Percentiles rank a stretch among this genome's conserved stretches.
These are phyloP conservation scores for Spilosoma lubricipeda DNA, from an alignment of 2,888 invertebrate species.

Conservation along the genomic window DNA sequence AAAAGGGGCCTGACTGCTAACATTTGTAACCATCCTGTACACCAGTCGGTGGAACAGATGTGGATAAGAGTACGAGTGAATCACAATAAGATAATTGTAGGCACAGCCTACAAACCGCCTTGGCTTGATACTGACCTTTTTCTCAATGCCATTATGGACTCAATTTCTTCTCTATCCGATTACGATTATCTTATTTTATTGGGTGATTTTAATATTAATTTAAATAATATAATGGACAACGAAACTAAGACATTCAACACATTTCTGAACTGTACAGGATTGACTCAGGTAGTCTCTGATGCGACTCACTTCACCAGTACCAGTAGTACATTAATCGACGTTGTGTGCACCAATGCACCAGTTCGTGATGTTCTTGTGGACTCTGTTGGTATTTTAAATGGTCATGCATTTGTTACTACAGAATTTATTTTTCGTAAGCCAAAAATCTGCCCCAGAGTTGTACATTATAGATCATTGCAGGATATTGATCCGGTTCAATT, in stretches of 20 bases:
- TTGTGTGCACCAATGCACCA: background rate
- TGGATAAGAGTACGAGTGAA: background rate
- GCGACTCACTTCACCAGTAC: conserved; percentile 2
- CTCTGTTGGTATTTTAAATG: no score
- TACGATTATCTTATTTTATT: background rate
- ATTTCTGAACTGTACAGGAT: background rate
- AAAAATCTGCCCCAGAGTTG: background rate
- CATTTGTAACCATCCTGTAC: no score
- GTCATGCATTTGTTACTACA: no score
- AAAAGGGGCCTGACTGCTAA: no score
- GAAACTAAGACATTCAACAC: background rate
- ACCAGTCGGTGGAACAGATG: background rate
- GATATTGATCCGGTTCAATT: conserved; percentile 4
- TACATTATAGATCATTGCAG: conserved; percentile 11
- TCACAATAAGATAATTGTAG: background rate
- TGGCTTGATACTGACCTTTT: background rate
- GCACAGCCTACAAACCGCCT: conserved; percentile 1
- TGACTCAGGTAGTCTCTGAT: background rate
- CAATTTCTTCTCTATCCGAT: background rate
- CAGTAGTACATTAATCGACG: conserved; percentile 1
- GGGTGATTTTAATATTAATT: conserved; percentile 11
- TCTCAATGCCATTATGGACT: background rate
- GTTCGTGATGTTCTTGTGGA: no score
- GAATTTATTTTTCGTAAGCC: conserved; percentile 4
- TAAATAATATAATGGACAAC: background rate